Evolutionary conservation across 2,888 invertebrate species (phyloP).

Genomic region (Aquatica leii): DNA sequence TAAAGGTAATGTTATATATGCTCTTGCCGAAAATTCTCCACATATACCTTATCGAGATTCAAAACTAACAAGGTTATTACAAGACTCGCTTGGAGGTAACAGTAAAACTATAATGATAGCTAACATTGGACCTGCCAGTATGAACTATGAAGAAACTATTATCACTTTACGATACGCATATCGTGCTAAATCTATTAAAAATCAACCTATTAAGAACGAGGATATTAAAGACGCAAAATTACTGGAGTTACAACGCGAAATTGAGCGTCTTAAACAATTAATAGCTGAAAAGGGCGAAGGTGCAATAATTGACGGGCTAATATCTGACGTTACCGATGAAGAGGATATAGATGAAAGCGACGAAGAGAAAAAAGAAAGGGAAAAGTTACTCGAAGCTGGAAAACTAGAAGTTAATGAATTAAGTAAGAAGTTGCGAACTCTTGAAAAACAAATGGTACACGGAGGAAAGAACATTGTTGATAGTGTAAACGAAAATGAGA

Average conservation of each 20-base stretch:
- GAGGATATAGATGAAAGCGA: constrained; percentile 54
- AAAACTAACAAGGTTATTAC: constrained; percentile 92
- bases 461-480: constrained; percentile 96
- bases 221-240: constrained; percentile 97
- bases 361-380: constrained; percentile 60
- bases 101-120: constrained; percentile 99
- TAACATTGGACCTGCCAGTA: constrained; percentile 96
- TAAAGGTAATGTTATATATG: constrained; percentile 89
- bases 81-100: constrained; percentile 98
- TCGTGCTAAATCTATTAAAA: constrained; percentile 98
- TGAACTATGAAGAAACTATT: constrained; percentile 97
- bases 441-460: constrained; percentile 93
- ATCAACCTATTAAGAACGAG: constrained; percentile 97
- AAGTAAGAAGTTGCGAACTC: constrained; percentile 77
- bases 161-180: constrained; percentile 97
- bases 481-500: constrained; percentile 93
- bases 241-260: constrained; percentile 94
- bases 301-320: constrained; percentile 39
- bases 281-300: constrained; percentile 56
- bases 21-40: constrained; percentile 91
- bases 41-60: constrained; percentile 98
- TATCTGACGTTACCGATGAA: constrained; percentile 50
- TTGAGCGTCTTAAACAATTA: constrained; percentile 68
- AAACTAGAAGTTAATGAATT: constrained; percentile 77
- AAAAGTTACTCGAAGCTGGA: constrained; percentile 61